Evolutionary conservation across 2,888 invertebrate species (phyloP).

Genomic region (Cynaeus angustus): DNA sequence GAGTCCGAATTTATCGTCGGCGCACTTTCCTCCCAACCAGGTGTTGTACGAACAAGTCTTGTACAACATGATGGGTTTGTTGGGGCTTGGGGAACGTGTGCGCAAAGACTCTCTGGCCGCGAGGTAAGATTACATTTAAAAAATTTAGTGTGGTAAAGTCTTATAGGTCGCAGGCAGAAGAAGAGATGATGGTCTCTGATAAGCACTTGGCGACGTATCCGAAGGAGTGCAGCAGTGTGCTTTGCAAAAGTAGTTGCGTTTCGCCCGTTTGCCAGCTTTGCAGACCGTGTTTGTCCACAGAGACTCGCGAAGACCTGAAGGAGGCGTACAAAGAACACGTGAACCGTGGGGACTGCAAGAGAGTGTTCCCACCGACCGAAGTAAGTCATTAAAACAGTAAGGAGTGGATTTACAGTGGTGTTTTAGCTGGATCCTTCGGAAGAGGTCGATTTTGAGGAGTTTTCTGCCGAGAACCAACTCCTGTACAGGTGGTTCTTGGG

Average conservation of each 20-base stretch:
- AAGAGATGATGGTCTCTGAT: conserved; percentile 75
- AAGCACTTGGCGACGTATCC: conserved; percentile 88
- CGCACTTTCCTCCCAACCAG: conserved; percentile 92
- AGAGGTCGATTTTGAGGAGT: conserved; percentile 66
- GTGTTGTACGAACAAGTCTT: conserved; percentile 94
- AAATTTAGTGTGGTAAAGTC: not conserved
- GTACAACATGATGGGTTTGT: conserved; percentile 86
- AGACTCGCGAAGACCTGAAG: conserved; percentile 76
- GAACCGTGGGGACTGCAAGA: conserved; percentile 84
- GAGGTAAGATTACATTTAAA: conserved; percentile 65
- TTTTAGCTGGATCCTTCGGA: conserved; percentile 12
- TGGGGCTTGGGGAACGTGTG: conserved; percentile 80
- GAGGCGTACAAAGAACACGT: conserved; percentile 87
- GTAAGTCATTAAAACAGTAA: conserved; percentile 63
- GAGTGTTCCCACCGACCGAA: conserved; percentile 87
- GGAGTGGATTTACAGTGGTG: not conserved
- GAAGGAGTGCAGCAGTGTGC: conserved; percentile 76
- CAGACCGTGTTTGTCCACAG: conserved; percentile 80
- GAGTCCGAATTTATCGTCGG: conserved; percentile 97
- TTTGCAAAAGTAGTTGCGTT: conserved; percentile 78
- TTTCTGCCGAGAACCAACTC: conserved; percentile 81
- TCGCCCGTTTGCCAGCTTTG: conserved; percentile 84
- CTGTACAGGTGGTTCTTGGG: conserved; percentile 91
- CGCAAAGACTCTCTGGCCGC: conserved; percentile 68
- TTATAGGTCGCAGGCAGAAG: conserved; percentile 59